Conservation (phyloP, 1,140 invertebrate species). For the Zaprionus ornatus region DNA sequence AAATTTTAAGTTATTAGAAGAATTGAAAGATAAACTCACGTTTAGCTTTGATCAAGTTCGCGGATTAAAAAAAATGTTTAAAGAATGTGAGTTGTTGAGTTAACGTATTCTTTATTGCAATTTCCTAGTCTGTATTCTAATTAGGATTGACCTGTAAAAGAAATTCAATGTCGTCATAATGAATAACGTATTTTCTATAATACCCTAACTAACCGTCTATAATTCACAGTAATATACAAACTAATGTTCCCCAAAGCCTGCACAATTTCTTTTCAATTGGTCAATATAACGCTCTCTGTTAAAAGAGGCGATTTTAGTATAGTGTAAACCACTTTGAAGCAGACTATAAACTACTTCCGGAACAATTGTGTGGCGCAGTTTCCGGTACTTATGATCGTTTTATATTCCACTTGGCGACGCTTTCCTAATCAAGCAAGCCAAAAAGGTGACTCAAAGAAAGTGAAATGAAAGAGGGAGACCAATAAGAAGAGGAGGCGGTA, state of each 20-base stretch:
- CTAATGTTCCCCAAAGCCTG: neutral
- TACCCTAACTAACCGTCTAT: too few species aligned
- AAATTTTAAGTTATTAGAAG: too few species aligned
- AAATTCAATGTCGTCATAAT: too few species aligned
- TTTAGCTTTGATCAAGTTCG: too few species aligned
- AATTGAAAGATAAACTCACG: too few species aligned
- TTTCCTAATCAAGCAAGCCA: slow-evolving; percentile 56
- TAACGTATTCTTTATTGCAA: too few species aligned
- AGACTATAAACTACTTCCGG: slow-evolving; percentile 52
- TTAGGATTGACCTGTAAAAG: too few species aligned
- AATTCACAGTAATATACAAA: neutral
- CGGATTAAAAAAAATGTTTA: too few species aligned
- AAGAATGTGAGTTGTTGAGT: too few species aligned
- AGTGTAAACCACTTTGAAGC: neutral
- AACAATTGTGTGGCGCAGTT: slow-evolving; percentile 55
- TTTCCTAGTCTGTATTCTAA: too few species aligned
- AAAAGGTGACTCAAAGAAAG: slow-evolving; percentile 55
- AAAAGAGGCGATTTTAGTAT: neutral
- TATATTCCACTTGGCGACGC: slow-evolving; percentile 20
- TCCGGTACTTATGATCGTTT: slow-evolving; percentile 49
- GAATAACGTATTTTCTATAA: too few species aligned
- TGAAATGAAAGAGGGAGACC: slow-evolving; percentile 41
- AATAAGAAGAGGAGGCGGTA: neutral
- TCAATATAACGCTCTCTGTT: neutral
- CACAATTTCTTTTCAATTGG: neutral